A percentile compares a stretch with the other conserved stretches of the same genome.
These are phyloP conservation scores for Margaritifera margaritifera DNA, from an alignment of 2,888 invertebrate species.

Conservation along the genomic window DNA sequence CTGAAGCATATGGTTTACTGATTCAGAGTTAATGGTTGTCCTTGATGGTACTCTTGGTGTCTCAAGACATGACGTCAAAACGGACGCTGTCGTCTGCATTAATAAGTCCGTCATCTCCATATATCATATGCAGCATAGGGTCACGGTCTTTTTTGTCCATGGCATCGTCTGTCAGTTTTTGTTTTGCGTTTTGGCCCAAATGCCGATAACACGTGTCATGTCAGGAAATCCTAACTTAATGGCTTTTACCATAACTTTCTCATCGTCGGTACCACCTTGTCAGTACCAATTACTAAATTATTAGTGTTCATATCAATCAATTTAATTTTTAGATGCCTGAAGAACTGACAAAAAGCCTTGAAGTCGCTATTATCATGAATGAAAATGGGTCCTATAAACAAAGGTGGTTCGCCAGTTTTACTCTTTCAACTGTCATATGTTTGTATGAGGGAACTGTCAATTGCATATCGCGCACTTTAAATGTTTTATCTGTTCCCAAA, in stretches of 20 bases:
- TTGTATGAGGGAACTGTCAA: background rate
- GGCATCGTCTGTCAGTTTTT: background rate
- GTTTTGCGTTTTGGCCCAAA: background rate
- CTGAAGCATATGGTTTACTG: no score
- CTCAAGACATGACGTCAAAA: background rate
- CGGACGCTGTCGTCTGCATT: constrained; percentile 3
- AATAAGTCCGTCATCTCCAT: background rate
- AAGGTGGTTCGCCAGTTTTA: constrained; percentile 3
- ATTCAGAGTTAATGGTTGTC: no score
- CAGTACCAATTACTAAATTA: constrained; percentile 2
- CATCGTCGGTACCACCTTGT: background rate
- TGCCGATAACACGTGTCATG: background rate
- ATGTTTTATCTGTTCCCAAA: constrained; percentile 2
- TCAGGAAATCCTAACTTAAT: background rate
- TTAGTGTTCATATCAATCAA: background rate
- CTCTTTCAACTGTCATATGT: constrained; percentile 5
- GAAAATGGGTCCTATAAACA: constrained; percentile 15
- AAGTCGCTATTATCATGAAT: background rate
- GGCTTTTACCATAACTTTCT: background rate
- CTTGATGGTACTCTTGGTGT: background rate
- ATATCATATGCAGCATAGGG: background rate
- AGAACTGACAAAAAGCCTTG: no score
- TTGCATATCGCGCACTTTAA: background rate
- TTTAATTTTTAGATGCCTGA: background rate
- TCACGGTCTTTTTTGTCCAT: background rate